Base-by-base conservation (phyloP, 2,113 vertebrate genomes). In the Rutilus rutilus region DNA sequence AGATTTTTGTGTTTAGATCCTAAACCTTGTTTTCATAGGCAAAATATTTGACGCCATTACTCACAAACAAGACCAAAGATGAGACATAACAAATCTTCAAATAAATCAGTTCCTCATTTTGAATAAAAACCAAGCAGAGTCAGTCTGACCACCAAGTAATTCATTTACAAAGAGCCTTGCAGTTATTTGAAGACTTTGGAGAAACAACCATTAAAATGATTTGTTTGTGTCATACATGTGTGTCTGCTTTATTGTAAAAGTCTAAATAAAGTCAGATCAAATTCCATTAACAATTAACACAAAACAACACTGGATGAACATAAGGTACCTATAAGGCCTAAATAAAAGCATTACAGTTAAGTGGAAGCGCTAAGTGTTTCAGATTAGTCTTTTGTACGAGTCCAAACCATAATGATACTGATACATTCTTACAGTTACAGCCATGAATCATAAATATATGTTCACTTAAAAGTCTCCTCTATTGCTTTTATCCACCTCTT, bases 51-150 rank as follows among this genome's bases (percentile, higher is more conserved):
- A 12, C 4, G 8, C 14, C n/a, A 27, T 45, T 21, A 42, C 39
- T 50, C 60, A 47, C 78, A 81, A 81, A 30, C n/a, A 81, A 81
- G 33, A 65, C 47, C 78, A 64, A 81, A 65, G 50, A 33, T 4
- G 47, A 30, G 60, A 81, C 60, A 65, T 15, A 80, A 64, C 75
- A 77, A 62, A 80, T 79, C 54, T 62, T 57, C 54, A 57, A 23
- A 23, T n/a, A 25, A 47, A 30, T 23, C 8, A 27, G 14, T 19
- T 21, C 8, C 25, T n/a, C 33, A 30, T 64, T 45, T 30, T 54
- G 50, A 50, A 25, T 75, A 75, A 75, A 47, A 50, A 47, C 42
- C 33, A 60, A 42, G 6, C 30, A 39, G 19, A 78, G 12, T 25
- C 21, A 79, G 14, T 14, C 10, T 11, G 30, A 78, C 76, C 76